Base-by-base conservation (phyloP, 2,113 vertebrate genomes). In the Anser cygnoides region DNA sequence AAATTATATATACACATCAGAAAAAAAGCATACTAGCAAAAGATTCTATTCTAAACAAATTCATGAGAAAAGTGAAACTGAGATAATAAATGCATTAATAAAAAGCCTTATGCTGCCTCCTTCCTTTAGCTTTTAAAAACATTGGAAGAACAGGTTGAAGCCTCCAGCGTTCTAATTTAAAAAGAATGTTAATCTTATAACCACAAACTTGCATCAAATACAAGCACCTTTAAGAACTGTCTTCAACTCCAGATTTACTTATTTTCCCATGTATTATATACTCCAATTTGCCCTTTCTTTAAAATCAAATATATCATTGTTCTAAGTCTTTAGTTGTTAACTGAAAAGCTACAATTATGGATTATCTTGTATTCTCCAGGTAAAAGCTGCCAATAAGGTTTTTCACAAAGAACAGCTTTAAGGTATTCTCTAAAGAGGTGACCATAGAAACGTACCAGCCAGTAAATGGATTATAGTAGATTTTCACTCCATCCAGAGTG, bases 391-490 rank as follows among this genome's bases (percentile, higher is more conserved):
- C 54, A 95, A 10, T 9, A 73, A 61, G 5, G 73, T 57, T 95
- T 95, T 92, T 77, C 54, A 92, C 4, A 37, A 89, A 92, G 25
- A 31, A 90, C 55, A 92, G 65, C 13, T 62, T 35, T 57, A 21
- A 91, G 16, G 10, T 63, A 20, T 33, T 79, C 62, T 31, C 37
- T 87, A 39, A 91, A 76, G 7, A 46, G 13, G 33, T 72, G 94
- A 91, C 14, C 55, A 33, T 9, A 65, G 72, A 90, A 91, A 95
- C 99, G 79, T 98, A 99, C 99, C 99, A 99, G 98, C 99, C 99
- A 59, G 98, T 99, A 59, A 99, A 99, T 6, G 99, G 99, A 96
- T 99, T 99, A 97, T 99, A 99, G 97, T 98, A 99, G 79, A 99
- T 97, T 97, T 99, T 99, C 87, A 98, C 98, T 85, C 98, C 98